Evolutionary conservation across 2,888 invertebrate species (phyloP).

Genomic region (Agrochola macilenta): DNA sequence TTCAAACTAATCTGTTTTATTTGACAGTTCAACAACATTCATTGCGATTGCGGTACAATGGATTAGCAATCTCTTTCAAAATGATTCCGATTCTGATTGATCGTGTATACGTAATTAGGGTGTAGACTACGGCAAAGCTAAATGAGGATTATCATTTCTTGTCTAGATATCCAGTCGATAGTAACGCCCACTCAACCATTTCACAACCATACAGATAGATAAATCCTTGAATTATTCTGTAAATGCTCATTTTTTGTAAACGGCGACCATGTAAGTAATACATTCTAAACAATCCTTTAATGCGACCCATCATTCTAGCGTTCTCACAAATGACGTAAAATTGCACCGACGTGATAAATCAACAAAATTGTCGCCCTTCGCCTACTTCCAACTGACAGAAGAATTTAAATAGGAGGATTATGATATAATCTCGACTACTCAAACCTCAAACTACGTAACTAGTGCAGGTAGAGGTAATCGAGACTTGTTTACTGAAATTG

Average conservation of each 20-base stretch:
- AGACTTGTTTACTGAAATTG: constrained; percentile 4
- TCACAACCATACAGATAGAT: constrained; percentile 8
- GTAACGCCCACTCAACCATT: constrained; percentile 41
- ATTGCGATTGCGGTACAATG: too few species aligned
- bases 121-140: neutral
- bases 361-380: constrained; percentile 73
- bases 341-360: constrained; percentile 53
- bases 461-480: constrained; percentile 14
- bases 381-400: constrained; percentile 64
- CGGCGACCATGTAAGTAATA: constrained; percentile 75
- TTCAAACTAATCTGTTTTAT: too few species aligned
- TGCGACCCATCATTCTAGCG: constrained; percentile 57
- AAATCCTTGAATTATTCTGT: constrained; percentile 51
- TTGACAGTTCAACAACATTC: too few species aligned
- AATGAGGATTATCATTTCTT: constrained; percentile 29
- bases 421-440: constrained; percentile 40
- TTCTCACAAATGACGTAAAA: constrained; percentile 66
- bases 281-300: constrained; percentile 67
- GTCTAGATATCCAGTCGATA: constrained; percentile 23
- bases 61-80: too few species aligned
- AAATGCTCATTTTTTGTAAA: constrained; percentile 55
- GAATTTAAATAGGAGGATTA: constrained; percentile 44
- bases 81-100: too few species aligned
- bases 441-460: constrained; percentile 19
- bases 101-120: too few species aligned